Base-by-base conservation (phyloP, 2,888 invertebrate species). In the Adelognathus sp. region DNA sequence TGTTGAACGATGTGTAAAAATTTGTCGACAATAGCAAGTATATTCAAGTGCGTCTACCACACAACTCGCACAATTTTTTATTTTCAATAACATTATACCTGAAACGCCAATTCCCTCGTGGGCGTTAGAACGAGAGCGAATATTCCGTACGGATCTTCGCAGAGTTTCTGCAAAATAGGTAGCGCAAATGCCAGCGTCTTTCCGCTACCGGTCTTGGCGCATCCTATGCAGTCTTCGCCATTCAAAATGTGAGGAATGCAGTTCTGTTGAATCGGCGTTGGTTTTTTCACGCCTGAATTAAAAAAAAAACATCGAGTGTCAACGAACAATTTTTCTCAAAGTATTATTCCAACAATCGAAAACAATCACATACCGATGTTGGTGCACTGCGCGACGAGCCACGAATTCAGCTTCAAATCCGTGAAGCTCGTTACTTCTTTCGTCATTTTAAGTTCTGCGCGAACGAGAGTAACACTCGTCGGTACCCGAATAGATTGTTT, bases 101-200 rank as follows among this genome's bases (percentile, higher is more conserved):
- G 97, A 91, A 95, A 96, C 44, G 98, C 97, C 79, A 98, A 91
- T 91, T 98, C 98, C 89, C 98, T 95, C 0, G 99, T 99, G 1
- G 99, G 99, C 11, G 99, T 99, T 9, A 99, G 92, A 21, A 99
- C 93, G 29, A 99, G 93, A 1, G 98, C 98, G 93, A 96, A 99
- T 89, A 99, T 98, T 70, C 98, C 98, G 91, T 96, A 98, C 0
- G 99, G 99, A 92, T 99, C 99, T 88, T 98, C 96, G 75, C 97
- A 96, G 29, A 99, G 92, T 88, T 95, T 95, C 90, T 99, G 98
- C 54, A 99, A 91, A 86, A 99, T 97, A 0, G 99, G 99, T 67
- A 99, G 91, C 0, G 98, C 98, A 93, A 99, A 99, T 0, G 99
- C 98, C 87, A 99, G 95, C 0, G 99, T 99, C 93, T 99, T 99